Conservation (phyloP, 30 jellyfish, hydroid and myxozoan genomes). For the Morbakka virulenta region DNA sequence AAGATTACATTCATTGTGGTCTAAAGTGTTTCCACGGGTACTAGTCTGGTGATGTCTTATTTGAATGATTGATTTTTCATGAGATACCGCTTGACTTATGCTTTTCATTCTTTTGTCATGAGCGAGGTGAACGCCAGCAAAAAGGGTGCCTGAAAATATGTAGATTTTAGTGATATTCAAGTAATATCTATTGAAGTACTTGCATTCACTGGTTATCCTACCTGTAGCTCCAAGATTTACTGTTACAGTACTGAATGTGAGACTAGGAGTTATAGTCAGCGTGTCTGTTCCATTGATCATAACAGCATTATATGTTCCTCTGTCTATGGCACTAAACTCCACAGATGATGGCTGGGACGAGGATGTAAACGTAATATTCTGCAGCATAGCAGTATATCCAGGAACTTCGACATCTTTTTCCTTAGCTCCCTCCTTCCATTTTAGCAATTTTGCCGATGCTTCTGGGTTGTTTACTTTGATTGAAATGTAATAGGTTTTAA, state of each 20-base stretch:
- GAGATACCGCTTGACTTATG: too few relatives aligned
- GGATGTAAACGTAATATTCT: slow-evolving; percentile 23
- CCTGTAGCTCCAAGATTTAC: slow-evolving; percentile 1
- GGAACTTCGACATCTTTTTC: slow-evolving; percentile 25
- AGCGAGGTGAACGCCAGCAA: too few relatives aligned
- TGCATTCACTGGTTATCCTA: too few relatives aligned
- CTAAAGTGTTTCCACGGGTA: too few relatives aligned
- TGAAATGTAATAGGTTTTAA: slow-evolving; percentile 32
- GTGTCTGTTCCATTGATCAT: slow-evolving; percentile 41
- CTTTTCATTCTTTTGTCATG: too few relatives aligned
- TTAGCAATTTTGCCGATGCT: slow-evolving; percentile 12
- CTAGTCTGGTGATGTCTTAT: too few relatives aligned
- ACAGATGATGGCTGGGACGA: slow-evolving; percentile 32
- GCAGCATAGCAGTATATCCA: neutral
- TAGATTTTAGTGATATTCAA: too few relatives aligned
- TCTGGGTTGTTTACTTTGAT: slow-evolving; percentile 10
- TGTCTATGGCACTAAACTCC: slow-evolving; percentile 37
- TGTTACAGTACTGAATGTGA: slow-evolving; percentile 1
- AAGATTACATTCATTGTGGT: too few relatives aligned
- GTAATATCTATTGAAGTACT: too few relatives aligned
- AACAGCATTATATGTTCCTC: slow-evolving; percentile 35
- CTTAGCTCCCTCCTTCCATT: slow-evolving; percentile 19
- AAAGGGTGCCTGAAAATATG: too few relatives aligned
- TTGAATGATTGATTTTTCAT: too few relatives aligned
- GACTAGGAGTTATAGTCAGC: slow-evolving; percentile 32